Conservation (phyloP, 2,888 invertebrate species). For the Leptopilina drosophilae region DNA sequence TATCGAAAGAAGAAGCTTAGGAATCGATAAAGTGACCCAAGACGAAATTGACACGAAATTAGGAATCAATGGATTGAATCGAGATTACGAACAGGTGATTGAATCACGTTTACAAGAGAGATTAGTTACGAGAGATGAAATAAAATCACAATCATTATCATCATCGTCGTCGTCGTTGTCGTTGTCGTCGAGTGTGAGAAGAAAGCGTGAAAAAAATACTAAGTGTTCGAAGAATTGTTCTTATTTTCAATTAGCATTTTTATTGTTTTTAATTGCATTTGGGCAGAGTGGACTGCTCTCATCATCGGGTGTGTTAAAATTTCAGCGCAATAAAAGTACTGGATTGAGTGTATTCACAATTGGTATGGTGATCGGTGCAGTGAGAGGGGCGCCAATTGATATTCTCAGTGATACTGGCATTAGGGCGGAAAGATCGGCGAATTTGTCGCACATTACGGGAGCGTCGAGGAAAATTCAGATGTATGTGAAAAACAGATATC, state of each 20-base stretch:
- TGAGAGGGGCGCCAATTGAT: conserved; percentile 66
- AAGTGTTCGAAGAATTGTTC: conserved; percentile 56
- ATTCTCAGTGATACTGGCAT: conserved; percentile 63
- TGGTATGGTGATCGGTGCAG: conserved; percentile 66
- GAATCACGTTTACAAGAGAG: not conserved
- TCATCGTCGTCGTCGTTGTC: too few relatives aligned
- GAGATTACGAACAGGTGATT: conserved; percentile 1
- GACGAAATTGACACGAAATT: not conserved
- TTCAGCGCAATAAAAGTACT: conserved; percentile 45
- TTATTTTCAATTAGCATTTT: conserved; percentile 64
- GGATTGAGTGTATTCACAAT: conserved; percentile 64
- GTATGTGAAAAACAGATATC: conserved; percentile 89
- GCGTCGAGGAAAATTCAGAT: conserved; percentile 89
- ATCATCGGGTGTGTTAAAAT: conserved; percentile 56
- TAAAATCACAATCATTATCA: too few relatives aligned
- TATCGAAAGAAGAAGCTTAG: too few relatives aligned
- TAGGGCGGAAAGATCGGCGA: conserved; percentile 87
- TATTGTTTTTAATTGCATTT: conserved; percentile 67
- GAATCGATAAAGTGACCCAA: too few relatives aligned
- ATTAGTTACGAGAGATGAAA: not conserved
- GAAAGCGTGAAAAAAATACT: conserved; percentile 24
- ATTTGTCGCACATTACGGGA: conserved; percentile 89
- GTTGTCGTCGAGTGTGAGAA: conserved; percentile 4
- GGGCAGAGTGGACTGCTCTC: conserved; percentile 64
- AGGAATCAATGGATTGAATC: not conserved